phyloP scores from a whole-genome alignment of 2,888 invertebrate genomes.

The Plagodis pulveraria region DNA sequence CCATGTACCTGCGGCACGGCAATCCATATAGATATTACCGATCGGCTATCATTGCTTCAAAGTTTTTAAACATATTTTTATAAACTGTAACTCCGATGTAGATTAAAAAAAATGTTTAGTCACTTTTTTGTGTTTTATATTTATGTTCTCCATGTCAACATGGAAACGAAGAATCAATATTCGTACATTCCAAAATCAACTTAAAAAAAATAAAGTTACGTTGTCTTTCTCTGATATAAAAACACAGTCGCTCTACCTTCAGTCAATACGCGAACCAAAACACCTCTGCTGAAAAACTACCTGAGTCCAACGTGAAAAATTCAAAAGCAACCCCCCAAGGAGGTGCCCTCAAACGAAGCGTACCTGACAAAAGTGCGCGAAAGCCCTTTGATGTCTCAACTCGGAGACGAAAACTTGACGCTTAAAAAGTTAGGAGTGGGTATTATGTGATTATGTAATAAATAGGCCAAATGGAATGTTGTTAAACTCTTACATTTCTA shows the following conservation, averaged over 20 bases:
- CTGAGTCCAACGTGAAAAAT: conserved; percentile 9
- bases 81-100: too few relatives aligned
- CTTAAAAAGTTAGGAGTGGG: conserved; percentile 19
- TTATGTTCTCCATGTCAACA: too few relatives aligned
- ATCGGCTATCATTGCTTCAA: too few relatives aligned
- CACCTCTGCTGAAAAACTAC: conserved; percentile 1
- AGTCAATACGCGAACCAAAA: neutral
- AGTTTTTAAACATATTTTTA: too few relatives aligned
- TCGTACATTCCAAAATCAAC: too few relatives aligned
- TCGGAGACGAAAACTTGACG: conserved; percentile 11
- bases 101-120: too few relatives aligned
- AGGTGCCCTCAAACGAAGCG: conserved; percentile 14
- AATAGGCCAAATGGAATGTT: neutral
- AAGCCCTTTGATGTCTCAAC: conserved; percentile 12
- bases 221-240: too few relatives aligned
- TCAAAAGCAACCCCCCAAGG: conserved; percentile 7
- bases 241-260: neutral
- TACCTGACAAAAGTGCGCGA: conserved; percentile 7
- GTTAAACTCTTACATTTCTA: conserved; percentile 7
- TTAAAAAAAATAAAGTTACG: too few relatives aligned
- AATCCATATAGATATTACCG: too few relatives aligned
- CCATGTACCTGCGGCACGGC: too few relatives aligned
- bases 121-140: too few relatives aligned
- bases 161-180: too few relatives aligned
- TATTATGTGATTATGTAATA: conserved; percentile 17